Evolutionary conservation across 2,888 invertebrate species (phyloP).

Genomic region (Tolmerus cingulatus): DNA sequence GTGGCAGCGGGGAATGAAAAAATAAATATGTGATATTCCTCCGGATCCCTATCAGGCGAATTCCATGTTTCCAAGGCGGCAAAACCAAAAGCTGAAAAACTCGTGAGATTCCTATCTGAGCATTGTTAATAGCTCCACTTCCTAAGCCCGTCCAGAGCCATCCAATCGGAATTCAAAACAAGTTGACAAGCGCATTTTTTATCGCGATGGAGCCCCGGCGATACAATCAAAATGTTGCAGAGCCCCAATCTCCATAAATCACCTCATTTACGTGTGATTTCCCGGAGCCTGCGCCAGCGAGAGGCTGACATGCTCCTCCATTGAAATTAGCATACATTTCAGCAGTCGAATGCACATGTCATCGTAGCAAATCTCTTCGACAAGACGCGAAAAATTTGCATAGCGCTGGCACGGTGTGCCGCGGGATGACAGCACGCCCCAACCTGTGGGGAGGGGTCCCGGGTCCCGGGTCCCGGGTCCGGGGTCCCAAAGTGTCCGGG

Average conservation of each 20-base stretch:
- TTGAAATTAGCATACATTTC: conserved; percentile 43
- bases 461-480: too few relatives aligned
- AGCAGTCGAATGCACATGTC: conserved; percentile 41
- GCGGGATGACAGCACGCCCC: background rate
- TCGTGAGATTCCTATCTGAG: background rate
- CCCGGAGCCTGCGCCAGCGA: background rate
- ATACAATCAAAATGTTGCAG: background rate
- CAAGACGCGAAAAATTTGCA: background rate
- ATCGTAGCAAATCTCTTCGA: conserved; percentile 1
- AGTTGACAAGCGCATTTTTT: conserved; percentile 5
- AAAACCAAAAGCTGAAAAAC: background rate
- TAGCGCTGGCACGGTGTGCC: background rate
- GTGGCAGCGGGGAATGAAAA: background rate
- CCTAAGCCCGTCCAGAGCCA: background rate
- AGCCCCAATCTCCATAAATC: conserved; percentile 41
- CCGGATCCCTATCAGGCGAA: background rate
- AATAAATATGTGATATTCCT: background rate
- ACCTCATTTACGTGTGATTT: conserved; percentile 32
- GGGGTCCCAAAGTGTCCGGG: background rate
- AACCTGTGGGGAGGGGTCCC: background rate
- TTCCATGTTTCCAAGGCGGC: background rate
- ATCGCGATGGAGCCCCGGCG: background rate
- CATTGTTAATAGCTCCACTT: conserved; percentile 19
- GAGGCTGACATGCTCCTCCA: conserved; percentile 17
- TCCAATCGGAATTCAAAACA: conserved; percentile 14